These are phyloP conservation scores for Sternarchorhynchus goeldii DNA, from an alignment of 2,797 vertebrate genomes.

Conservation along the genomic window DNA sequence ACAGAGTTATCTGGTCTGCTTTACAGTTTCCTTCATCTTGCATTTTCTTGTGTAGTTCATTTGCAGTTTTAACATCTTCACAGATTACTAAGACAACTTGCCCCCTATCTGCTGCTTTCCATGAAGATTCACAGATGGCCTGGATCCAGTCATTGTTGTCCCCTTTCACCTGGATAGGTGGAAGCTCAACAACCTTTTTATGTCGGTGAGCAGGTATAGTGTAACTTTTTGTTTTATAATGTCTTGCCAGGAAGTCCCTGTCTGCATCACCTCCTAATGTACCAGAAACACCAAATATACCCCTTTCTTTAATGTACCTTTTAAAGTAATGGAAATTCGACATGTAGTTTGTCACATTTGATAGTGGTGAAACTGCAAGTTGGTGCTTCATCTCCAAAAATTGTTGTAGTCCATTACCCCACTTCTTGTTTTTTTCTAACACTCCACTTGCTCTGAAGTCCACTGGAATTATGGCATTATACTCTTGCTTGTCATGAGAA, in stretches of 20 bases:
- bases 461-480: constrained; percentile 55
- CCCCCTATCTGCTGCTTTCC: constrained; percentile 17
- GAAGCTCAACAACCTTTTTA: constrained; percentile 52
- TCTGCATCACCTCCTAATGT: constrained; percentile 60
- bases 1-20: constrained; percentile 44
- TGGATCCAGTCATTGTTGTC: constrained; percentile 41
- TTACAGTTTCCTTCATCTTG: neutral
- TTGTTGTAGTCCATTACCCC: constrained; percentile 65
- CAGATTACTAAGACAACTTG: constrained; percentile 55
- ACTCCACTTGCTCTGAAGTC: constrained; percentile 64
- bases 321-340: constrained; percentile 64
- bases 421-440: constrained; percentile 61
- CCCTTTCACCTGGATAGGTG: constrained; percentile 45
- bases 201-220: constrained; percentile 48
- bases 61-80: constrained; percentile 57
- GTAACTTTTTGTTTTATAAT: constrained; percentile 48
- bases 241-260: constrained; percentile 43
- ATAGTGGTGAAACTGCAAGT: constrained; percentile 54
- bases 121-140: constrained; percentile 40
- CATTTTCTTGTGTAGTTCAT: constrained; percentile 48
- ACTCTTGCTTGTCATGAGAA: constrained; percentile 11
- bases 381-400: constrained; percentile 67
- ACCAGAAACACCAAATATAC: constrained; percentile 64
- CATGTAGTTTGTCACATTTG: constrained; percentile 63
- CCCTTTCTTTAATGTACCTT: constrained; percentile 47